Conservation (phyloP, 2,888 invertebrate species). For the Dyspetes luteomarginatus region DNA sequence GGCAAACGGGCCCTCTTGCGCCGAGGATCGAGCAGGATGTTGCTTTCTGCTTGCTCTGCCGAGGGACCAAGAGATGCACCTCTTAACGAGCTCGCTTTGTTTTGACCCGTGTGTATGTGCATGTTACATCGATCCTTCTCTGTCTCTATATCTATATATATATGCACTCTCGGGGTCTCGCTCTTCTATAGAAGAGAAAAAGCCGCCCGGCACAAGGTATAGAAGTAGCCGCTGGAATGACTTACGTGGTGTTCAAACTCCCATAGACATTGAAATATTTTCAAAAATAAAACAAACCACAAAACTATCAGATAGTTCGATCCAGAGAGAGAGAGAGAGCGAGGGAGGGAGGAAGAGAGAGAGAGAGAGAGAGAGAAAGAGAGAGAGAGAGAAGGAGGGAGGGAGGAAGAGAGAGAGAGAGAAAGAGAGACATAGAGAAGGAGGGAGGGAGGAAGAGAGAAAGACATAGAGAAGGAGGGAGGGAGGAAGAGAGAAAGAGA, state of each 20-base stretch:
- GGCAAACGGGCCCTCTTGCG: background rate
- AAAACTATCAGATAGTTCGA: slow-evolving; percentile 44
- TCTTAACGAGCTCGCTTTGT: slow-evolving; percentile 84
- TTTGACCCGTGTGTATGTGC: slow-evolving; percentile 79
- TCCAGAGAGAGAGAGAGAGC: no score
- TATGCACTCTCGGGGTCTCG: no score
- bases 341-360: no score
- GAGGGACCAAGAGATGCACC: slow-evolving; percentile 74
- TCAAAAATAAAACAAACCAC: slow-evolving; percentile 33
- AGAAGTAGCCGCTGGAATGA: slow-evolving; percentile 62
- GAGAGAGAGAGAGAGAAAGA: no score
- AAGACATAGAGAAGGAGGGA: no score
- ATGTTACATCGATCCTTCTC: slow-evolving; percentile 46
- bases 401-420: no score
- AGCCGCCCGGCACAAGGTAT: background rate
- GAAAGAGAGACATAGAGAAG: no score
- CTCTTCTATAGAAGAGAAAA: slow-evolving; percentile 20
- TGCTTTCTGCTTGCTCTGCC: slow-evolving; percentile 51
- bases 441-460: no score
- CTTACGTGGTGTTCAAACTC: slow-evolving; percentile 76
- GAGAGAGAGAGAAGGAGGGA: no score
- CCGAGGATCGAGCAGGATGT: slow-evolving; percentile 62
- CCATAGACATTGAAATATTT: background rate
- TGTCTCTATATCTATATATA: slow-evolving; percentile 11
- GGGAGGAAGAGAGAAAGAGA: no score